Base-by-base conservation (phyloP, 2,888 invertebrate genomes). In the Noctua janthe region DNA sequence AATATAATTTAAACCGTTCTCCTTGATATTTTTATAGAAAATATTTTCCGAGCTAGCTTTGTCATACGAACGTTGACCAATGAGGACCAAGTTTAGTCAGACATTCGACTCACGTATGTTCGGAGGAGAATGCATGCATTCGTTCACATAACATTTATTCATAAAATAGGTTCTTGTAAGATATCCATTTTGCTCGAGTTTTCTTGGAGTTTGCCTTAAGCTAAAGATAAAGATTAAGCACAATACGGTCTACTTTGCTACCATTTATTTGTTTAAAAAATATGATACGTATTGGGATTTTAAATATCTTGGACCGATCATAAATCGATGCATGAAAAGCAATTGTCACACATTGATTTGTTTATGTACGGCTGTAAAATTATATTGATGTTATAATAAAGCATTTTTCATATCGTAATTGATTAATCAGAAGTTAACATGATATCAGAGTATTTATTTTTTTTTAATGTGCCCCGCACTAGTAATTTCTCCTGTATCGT, bases 81-180 rank as follows among this genome's bases (percentile, higher is more conserved):
- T 90, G 88, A 86, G 88, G 81, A 77, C 88, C 81, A 88, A 88
- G 87, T 89, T 88, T 80, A 85, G 81, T 79, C 79, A 74, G 86
- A 90, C 78, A 93, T 93, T 92, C 92, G 54, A 71, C 87, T 90
- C 92, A 92, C 92, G 93, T 93, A 91, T 90, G 84, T 90, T 90
- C 87, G 86, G 85, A 90, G 86, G 80, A 88, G 87, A 91, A 91
- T 69, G 69, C 69, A 91, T 92, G 92, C 92, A 92, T 92, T 92
- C 87, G 82, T 82, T 89, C 87, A 86, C 83, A 86, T 91, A 90
- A 90, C 89, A 90, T 91, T 90, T 89, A 89, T 91, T 89, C 84
- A 85, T 86, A 88, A 91, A 91, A 90, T 89, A 85, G 88, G 90
- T 89, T 91, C 84, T 76, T 85, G 80, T 85, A 80, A 83, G 79